phyloP scores from a whole-genome alignment of 1,140 invertebrate genomes.

The Paracyclopina nana region DNA sequence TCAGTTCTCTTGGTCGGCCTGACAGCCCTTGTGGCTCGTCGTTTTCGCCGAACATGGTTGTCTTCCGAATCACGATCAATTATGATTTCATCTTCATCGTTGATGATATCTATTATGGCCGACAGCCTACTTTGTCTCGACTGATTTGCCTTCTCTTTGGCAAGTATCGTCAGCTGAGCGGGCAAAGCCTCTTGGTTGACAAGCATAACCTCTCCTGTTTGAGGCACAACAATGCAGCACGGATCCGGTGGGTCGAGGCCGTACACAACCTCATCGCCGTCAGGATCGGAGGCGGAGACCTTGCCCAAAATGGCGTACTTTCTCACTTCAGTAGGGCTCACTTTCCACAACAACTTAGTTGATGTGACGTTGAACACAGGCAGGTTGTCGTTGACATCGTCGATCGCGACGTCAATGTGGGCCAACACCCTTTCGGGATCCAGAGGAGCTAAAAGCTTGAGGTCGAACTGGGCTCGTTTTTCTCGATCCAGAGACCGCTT shows the following conservation, averaged over 20 bases:
- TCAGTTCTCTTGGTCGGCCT: slow-evolving; percentile 75
- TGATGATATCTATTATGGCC: slow-evolving; percentile 30
- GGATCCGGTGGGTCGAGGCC: slow-evolving; percentile 52
- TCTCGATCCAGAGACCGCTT: too few relatives aligned
- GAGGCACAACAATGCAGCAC: slow-evolving; percentile 61
- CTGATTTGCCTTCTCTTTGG: slow-evolving; percentile 32
- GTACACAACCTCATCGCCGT: slow-evolving; percentile 67
- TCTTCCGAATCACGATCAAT: slow-evolving; percentile 23
- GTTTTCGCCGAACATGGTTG: slow-evolving; percentile 45
- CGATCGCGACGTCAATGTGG: slow-evolving; percentile 46
- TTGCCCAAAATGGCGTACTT: slow-evolving; percentile 53
- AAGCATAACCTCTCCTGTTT: slow-evolving; percentile 66
- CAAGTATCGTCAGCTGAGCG: slow-evolving; percentile 48
- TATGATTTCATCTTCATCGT: slow-evolving; percentile 18
- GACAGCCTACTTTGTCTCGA: too few relatives aligned
- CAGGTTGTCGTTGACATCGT: slow-evolving; percentile 75
- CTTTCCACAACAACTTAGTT: slow-evolving; percentile 50
- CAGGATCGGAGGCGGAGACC: slow-evolving; percentile 57
- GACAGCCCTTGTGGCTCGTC: slow-evolving; percentile 62
- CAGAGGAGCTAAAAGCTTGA: too few relatives aligned
- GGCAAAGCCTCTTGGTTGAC: slow-evolving; percentile 43
- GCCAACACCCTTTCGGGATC: slow-evolving; percentile 40
- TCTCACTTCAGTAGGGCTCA: slow-evolving; percentile 46
- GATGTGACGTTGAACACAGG: slow-evolving; percentile 52
- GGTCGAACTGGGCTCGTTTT: too few relatives aligned